These are phyloP conservation scores for Hypomecis atomaria DNA, from an alignment of 2,888 invertebrate genomes.

Conservation along the genomic window DNA sequence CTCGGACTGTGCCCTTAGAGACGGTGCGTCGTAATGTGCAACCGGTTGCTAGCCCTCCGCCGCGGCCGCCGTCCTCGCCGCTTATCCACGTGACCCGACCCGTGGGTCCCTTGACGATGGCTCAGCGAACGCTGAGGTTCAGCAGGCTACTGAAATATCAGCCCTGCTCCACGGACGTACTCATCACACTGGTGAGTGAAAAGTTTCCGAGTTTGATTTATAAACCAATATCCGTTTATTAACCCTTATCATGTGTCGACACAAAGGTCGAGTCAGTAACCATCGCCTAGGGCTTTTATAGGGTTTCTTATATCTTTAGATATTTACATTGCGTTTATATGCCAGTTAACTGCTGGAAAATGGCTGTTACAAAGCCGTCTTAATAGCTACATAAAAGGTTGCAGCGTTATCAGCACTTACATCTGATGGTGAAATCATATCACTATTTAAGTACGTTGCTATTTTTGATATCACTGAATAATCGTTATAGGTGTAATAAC, in stretches of 20 bases:
- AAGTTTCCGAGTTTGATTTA: conserved; percentile 32
- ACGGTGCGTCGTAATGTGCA: conserved; percentile 85
- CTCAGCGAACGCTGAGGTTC: conserved; percentile 88
- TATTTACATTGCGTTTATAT: conserved; percentile 21
- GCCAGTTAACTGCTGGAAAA: conserved; percentile 26
- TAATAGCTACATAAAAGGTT: conserved; percentile 34
- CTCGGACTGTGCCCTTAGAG: conserved; percentile 89
- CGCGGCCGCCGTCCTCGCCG: conserved; percentile 70
- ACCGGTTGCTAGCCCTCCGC: conserved; percentile 78
- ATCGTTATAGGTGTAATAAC: background rate
- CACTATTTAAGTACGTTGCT: conserved; percentile 16
- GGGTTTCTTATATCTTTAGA: conserved; percentile 33
- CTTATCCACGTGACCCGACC: conserved; percentile 74
- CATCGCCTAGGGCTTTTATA: conserved; percentile 27
- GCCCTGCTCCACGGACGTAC: conserved; percentile 81
- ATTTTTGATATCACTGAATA: conserved; percentile 7
- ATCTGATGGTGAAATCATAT: conserved; percentile 28
- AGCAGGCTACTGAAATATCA: conserved; percentile 88
- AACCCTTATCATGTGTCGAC: conserved; percentile 26
- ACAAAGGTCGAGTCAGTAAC: conserved; percentile 29
- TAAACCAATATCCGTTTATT: conserved; percentile 17
- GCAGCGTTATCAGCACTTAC: conserved; percentile 33
- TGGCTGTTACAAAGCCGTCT: conserved; percentile 23
- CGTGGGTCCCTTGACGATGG: conserved; percentile 86
- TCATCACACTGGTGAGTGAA: conserved; percentile 73